Base-by-base conservation (phyloP, 2,888 invertebrate species). In the Lottia scabra region DNA sequence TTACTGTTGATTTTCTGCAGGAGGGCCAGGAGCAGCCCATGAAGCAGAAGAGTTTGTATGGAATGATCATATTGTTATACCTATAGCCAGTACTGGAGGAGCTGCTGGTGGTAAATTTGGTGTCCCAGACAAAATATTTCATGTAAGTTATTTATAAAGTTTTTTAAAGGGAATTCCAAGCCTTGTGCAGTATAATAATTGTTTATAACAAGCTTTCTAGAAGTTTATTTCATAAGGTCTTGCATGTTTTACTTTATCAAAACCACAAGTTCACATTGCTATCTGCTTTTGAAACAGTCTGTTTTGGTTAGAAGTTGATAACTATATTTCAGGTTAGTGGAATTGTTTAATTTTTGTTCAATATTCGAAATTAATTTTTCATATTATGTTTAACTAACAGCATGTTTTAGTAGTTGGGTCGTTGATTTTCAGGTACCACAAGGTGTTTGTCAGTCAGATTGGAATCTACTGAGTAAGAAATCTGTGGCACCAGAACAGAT, bases 11-110 rank as follows among this genome's bases (percentile, higher is more conserved):
- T 4, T 5, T 56, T 38, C 27, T 68, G 13, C 74, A 87, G 87
- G 87, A 63, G 86, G 84, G 13, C 81, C 85, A 26, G 83, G 82
- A 46, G 81, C 85, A 62, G 85, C 85, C 6, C 86, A 87, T 72
- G 87, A 87, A 72, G 85, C 85, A 4, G 84, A 87, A 71, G 83
- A 89, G 80, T 89, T 89, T 78, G 81, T 81, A 3, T 89, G 89
- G 89, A 88, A 85, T 75, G 89, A 88, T 65, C 85, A 84, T 70
- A 80, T 84, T 48, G 88, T 89, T 6, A 83, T 89, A 56, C 89
- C 89, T n/a, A 78, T 89, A 38, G 75, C 76, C 69, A 82, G 81
- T 23, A 85, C 87, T 48, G 86, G 84, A n/a, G 88, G 86, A 15
- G 84, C 85, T 46, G 84, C 85, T 3, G 80, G 80, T 19, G 86